Conservation (phyloP, 2,888 invertebrate genomes). For the Lepidochrysops patricia region DNA sequence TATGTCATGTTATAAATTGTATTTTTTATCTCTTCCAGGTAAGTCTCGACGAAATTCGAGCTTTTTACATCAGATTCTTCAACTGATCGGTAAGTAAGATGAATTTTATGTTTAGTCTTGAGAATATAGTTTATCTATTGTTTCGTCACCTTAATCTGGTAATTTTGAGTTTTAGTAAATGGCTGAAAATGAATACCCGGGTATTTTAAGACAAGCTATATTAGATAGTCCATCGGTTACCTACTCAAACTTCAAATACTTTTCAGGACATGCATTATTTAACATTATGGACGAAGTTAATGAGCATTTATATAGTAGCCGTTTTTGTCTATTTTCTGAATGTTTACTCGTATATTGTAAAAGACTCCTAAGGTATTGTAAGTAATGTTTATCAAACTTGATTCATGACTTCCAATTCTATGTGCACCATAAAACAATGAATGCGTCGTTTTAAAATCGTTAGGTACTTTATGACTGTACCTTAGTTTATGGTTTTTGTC, state of each 20-base stretch:
- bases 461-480: neutral
- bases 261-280: neutral
- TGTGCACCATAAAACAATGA: neutral
- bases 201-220: too few species aligned
- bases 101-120: constrained; percentile 20
- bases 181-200: too few species aligned
- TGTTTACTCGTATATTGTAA: neutral
- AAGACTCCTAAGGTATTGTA: neutral
- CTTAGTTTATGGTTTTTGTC: neutral
- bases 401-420: neutral
- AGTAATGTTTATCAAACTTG: neutral
- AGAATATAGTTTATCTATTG: neutral
- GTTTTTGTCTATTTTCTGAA: neutral
- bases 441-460: neutral
- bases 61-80: constrained; percentile 16
- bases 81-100: constrained; percentile 25
- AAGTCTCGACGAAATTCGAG: constrained; percentile 57
- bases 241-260: neutral
- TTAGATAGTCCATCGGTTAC: too few species aligned
- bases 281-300: too few species aligned
- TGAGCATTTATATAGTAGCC: neutral
- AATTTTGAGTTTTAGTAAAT: too few species aligned
- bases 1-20: constrained; percentile 19
- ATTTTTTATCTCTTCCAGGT: constrained; percentile 61
- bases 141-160: neutral